Evolutionary conservation across 2,797 vertebrate species (phyloP).

Genomic region (Mus minutoides): DNA sequence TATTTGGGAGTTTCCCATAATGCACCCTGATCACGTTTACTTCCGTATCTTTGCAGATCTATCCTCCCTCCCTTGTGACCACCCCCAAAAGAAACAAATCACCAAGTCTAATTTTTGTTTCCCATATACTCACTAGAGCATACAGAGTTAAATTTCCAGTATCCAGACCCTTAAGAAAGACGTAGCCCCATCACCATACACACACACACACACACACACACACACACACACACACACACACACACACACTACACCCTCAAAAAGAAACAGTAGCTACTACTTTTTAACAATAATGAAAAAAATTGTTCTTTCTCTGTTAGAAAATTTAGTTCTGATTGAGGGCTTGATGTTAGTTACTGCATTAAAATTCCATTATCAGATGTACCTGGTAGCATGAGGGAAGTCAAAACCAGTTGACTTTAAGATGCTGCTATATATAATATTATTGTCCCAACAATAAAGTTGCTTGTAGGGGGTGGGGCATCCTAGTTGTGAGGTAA

Average conservation of each 20-base stretch:
- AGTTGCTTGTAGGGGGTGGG: background rate
- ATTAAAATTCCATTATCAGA: slow-evolving; percentile 30
- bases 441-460: background rate
- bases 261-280: background rate
- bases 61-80: background rate
- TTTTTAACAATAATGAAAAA: background rate
- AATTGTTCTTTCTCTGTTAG: slow-evolving; percentile 4
- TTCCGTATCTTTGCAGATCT: background rate
- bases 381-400: background rate
- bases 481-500: background rate
- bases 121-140: background rate
- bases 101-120: background rate
- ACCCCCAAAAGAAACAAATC: background rate
- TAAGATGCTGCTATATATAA: background rate
- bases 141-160: background rate
- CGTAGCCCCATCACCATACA: background rate
- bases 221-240: too few relatives aligned
- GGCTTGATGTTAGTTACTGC: background rate
- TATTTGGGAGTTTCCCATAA: background rate
- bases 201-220: too few relatives aligned
- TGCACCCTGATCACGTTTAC: background rate
- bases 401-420: background rate
- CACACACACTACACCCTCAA: background rate
- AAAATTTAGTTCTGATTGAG: background rate
- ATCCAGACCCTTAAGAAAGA: background rate